Conservation (phyloP, 1,140 invertebrate genomes). For the Maniola jurtina region DNA sequence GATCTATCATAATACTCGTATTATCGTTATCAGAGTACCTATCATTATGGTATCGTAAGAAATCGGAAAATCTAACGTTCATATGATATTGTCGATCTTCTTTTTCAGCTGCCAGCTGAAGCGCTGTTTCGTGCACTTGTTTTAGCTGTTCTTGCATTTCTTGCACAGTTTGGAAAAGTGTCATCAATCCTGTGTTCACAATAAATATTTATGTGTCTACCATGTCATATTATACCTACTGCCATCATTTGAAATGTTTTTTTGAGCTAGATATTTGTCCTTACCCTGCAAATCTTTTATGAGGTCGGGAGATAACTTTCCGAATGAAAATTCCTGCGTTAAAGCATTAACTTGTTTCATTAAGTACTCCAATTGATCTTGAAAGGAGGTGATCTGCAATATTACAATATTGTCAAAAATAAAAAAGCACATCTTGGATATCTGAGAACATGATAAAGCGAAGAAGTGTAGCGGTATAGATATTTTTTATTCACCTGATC, state of each 20-base stretch:
- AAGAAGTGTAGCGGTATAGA: not conserved
- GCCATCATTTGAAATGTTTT: not conserved
- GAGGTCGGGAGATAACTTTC: conserved; percentile 50
- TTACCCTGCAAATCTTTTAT: conserved; percentile 62
- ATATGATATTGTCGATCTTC: conserved; percentile 61
- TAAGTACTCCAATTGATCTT: conserved; percentile 67
- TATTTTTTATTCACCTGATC: conserved; percentile 45
- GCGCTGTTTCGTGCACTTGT: conserved; percentile 57
- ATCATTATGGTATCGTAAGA: too few species aligned
- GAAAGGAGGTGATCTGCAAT: conserved; percentile 60
- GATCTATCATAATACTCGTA: too few species aligned
- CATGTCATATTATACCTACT: not conserved
- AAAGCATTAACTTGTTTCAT: conserved; percentile 51
- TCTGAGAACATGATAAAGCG: not conserved
- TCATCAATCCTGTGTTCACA: conserved; percentile 49
- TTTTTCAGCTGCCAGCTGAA: conserved; percentile 62
- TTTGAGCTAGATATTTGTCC: not conserved
- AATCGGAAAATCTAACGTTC: conserved; percentile 44
- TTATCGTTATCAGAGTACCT: too few species aligned
- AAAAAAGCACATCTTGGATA: too few species aligned
- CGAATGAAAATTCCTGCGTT: conserved; percentile 35
- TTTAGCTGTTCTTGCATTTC: conserved; percentile 64
- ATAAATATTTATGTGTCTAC: not conserved
- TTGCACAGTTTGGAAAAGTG: conserved; percentile 63
- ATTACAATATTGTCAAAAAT: not conserved